Evolutionary conservation across 2,888 invertebrate species (phyloP), one percentile per base, ranked within the genome.

Genomic region (Chrysina gloriosa): DNA sequence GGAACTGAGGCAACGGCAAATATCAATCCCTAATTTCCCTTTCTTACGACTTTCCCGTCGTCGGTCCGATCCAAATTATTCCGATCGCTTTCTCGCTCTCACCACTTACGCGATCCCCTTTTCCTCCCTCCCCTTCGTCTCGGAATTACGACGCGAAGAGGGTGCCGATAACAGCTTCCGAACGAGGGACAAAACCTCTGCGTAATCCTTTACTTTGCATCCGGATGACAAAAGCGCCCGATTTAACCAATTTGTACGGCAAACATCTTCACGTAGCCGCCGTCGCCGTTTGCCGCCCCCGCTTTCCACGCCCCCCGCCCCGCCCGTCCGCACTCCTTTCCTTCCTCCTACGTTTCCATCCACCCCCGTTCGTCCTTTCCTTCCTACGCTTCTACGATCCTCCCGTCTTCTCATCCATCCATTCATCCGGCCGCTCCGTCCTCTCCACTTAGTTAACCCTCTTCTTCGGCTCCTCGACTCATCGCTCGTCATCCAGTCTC

Each of bases 161-260:
- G n/a, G n/a, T n/a, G n/a, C n/a, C n/a, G n/a, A n/a, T n/a, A n/a
- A n/a, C n/a, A n/a, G n/a, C n/a, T n/a, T n/a, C n/a, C 6, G 42
- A 42, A 42, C 19, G 21, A 56, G 23, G 56, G 19, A 36, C 56
- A 23, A 56, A 36, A 56, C 65, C 29, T 75, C 76, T 2, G 74
- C 77, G 76, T 78, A 80, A 80, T 81, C 81, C 80, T 79, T 79
- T 78, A 79, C 78, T 79, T 78, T 79, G 80, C 78, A 78, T 79
- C 77, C 77, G 78, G 79, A 79, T 80, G 79, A 79, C 78, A 76
- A 76, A 75, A 77, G 74, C 78, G 80, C 80, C 78, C 80, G 80
- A 81, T 81, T 81, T 80, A 80, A 80, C 80, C 81, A 81, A 81
- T 81, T 81, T 80, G 79, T 77, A 79, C 77, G 75, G 77, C 79